phyloP scores from a whole-genome alignment of 2,888 invertebrate genomes.

The Anthophora plumipes region DNA sequence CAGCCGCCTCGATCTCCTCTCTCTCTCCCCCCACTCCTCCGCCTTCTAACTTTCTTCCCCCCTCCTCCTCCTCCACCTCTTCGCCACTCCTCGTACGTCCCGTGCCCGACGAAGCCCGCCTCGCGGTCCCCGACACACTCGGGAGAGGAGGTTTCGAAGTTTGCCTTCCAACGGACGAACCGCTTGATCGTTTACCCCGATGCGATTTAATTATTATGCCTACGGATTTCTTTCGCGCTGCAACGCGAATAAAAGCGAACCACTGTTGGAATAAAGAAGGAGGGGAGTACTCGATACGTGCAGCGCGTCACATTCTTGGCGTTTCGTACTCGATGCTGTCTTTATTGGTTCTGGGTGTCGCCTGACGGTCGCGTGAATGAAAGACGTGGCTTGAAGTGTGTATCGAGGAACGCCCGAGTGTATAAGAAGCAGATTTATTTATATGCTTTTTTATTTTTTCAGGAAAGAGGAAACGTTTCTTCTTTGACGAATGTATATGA shows the following conservation, averaged over 20 bases:
- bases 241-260: slow-evolving; percentile 1
- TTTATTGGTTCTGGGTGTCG: slow-evolving; percentile 30
- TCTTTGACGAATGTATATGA: too few species aligned
- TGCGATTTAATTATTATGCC: slow-evolving; percentile 69
- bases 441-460: too few species aligned
- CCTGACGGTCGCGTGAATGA: slow-evolving; percentile 21
- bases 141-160: background rate
- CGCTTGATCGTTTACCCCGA: slow-evolving; percentile 65
- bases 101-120: too few species aligned
- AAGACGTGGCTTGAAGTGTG: slow-evolving; percentile 6
- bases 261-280: background rate
- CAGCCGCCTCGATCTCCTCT: slow-evolving; percentile 51
- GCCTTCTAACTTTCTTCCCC: background rate
- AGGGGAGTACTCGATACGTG: background rate
- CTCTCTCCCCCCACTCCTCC: slow-evolving; percentile 16
- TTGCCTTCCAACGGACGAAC: slow-evolving; percentile 47
- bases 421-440: background rate
- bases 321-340: slow-evolving; percentile 23
- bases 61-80: background rate
- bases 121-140: background rate
- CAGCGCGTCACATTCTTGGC: background rate
- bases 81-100: background rate
- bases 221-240: slow-evolving; percentile 40
- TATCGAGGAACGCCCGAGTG: background rate
- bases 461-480: too few species aligned